phyloP scores from a whole-genome alignment of 2,888 invertebrate species.

The Orthosia gothica region DNA sequence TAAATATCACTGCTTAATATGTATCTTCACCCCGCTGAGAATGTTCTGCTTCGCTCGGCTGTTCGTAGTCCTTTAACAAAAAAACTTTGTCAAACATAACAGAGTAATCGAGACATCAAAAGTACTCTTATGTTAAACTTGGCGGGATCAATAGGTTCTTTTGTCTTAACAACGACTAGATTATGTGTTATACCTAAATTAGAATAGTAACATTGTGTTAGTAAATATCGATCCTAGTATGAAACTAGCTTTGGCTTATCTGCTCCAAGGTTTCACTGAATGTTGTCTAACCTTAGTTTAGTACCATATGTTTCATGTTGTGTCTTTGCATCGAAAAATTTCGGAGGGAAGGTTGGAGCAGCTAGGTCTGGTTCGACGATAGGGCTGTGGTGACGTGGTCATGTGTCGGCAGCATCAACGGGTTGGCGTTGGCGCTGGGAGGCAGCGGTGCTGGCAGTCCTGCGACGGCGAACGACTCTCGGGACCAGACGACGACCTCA shows the following conservation, averaged over 20 bases:
- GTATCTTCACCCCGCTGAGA: constrained; percentile 90
- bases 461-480: constrained; percentile 77
- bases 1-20: constrained; percentile 87
- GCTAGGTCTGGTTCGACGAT: constrained; percentile 82
- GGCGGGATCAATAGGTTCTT: constrained; percentile 79
- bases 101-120: constrained; percentile 61
- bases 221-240: constrained; percentile 76
- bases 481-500: constrained; percentile 86
- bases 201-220: constrained; percentile 72
- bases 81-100: constrained; percentile 67
- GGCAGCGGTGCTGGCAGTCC: constrained; percentile 88
- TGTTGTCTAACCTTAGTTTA: constrained; percentile 64
- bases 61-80: constrained; percentile 75
- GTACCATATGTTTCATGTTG: constrained; percentile 57
- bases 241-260: constrained; percentile 81
- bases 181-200: constrained; percentile 70
- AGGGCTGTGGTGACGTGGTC: constrained; percentile 91
- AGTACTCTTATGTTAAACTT: constrained; percentile 71
- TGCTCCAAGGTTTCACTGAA: constrained; percentile 82
- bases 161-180: constrained; percentile 73
- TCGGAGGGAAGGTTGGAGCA: constrained; percentile 81
- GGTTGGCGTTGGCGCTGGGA: constrained; percentile 91
- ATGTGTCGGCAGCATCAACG: constrained; percentile 92
- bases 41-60: constrained; percentile 91
- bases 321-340: constrained; percentile 60